Base-by-base conservation (phyloP, 2,888 invertebrate genomes). In the Itoplectis maculator region DNA sequence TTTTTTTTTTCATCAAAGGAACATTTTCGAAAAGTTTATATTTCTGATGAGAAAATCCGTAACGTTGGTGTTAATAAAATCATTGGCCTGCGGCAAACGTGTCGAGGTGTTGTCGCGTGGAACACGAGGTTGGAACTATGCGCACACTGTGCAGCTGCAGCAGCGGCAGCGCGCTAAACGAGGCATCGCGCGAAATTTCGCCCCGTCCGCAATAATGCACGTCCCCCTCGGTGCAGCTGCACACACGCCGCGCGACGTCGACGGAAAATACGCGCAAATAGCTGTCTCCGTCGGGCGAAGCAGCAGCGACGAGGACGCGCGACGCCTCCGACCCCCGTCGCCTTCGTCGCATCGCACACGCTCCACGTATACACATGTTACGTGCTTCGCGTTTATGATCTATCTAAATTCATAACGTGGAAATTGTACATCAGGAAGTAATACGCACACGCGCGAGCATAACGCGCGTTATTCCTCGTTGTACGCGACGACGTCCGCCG, bases 361-460 rank as follows among this genome's bases (percentile, higher is more conserved):
- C 66, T 66, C 29, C 0, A 13, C 45, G 15, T 29, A n/a, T n/a
- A 35, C 45, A 61, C 18, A 37, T 37, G 61, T 61, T 73, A 75
- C 65, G 75, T 75, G 65, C 65, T 65, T 66, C 29, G 65, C 75
- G 42, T 66, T 66, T 66, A 75, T 66, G 42, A 75, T 66, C 75
- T 15, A 75, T 75, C 75, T 75, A 75, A 75, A 75, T 75, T 75
- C 66, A 75, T 75, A 66, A 66, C 75, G 54, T 29, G 42, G 56
- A 75, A 65, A 66, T 66, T 75, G 75, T 75, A 56, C 65, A 75
- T 75, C 56, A 23, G 42, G 45, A 37, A 69, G 45, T 23, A 51
- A 40, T 69, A 23, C 47, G 47, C 59, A 18, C 13, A 20, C 15
- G 45, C 45, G 72, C 15, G 45, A 29, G 72, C 20, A 13, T 51